Evolutionary conservation across 2,113 vertebrate genomes (phyloP).

Genomic region (Leuciscus idus): DNA sequence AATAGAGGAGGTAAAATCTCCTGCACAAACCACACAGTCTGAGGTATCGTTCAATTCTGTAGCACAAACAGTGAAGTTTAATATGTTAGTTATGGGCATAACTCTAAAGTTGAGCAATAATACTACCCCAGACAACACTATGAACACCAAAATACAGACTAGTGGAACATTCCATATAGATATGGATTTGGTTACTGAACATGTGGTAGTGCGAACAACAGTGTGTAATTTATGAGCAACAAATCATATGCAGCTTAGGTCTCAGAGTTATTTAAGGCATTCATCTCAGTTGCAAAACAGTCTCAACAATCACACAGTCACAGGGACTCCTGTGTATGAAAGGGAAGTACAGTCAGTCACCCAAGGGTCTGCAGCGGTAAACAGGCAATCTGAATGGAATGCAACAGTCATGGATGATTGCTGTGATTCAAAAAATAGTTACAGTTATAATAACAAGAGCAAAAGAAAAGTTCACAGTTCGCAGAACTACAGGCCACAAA

Average conservation of each 20-base stretch:
- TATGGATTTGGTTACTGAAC: not conserved
- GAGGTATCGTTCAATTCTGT: not conserved
- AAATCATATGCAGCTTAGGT: slow-evolving; percentile 8
- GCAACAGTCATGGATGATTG: slow-evolving; percentile 23
- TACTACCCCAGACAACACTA: not conserved
- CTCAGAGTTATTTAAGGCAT: slow-evolving; percentile 2
- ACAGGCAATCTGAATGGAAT: slow-evolving; percentile 57
- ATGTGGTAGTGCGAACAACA: not conserved
- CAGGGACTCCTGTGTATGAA: slow-evolving; percentile 14
- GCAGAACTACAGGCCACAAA: not conserved
- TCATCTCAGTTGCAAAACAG: slow-evolving; percentile 24
- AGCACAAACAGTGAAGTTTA: too few species aligned
- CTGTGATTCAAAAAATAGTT: slow-evolving; percentile 11
- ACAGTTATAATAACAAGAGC: slow-evolving; percentile 32
- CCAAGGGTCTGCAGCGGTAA: slow-evolving; percentile 49
- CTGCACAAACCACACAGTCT: not conserved
- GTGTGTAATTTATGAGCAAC: not conserved
- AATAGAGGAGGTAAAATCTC: not conserved
- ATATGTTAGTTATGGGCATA: not conserved
- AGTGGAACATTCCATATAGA: not conserved
- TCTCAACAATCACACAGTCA: slow-evolving; percentile 23
- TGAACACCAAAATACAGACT: not conserved
- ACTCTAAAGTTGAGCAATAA: not conserved
- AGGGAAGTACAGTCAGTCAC: slow-evolving; percentile 52
- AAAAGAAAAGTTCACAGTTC: not conserved